These are phyloP conservation scores for Alviniconcha strummeri DNA, from an alignment of 2,888 invertebrate genomes.

Conservation along the genomic window DNA sequence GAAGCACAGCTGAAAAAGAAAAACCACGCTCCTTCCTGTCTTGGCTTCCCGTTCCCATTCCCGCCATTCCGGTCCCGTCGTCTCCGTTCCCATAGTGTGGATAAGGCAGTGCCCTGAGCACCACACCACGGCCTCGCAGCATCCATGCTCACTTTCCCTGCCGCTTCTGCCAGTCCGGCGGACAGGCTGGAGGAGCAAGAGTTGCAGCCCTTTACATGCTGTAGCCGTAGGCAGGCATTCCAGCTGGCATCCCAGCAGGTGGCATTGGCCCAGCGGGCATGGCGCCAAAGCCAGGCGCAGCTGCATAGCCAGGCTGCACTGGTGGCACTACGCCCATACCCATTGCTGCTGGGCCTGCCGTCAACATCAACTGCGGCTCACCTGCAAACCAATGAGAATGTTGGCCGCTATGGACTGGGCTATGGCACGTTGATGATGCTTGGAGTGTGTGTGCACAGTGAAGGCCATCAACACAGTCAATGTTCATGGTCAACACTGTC, in stretches of 20 bases:
- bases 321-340: slow-evolving; percentile 70
- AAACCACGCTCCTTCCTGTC: neutral
- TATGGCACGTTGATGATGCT: no score
- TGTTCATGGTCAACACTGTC: neutral
- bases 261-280: slow-evolving; percentile 42
- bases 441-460: neutral
- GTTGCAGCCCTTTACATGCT: slow-evolving; percentile 51
- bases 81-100: neutral
- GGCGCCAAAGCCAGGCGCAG: slow-evolving; percentile 30
- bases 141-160: neutral
- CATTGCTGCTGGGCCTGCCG: slow-evolving; percentile 83
- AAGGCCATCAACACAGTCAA: neutral
- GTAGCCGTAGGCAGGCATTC: slow-evolving; percentile 53
- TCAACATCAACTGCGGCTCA: slow-evolving; percentile 98
- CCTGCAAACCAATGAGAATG: slow-evolving; percentile 44
- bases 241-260: slow-evolving; percentile 35
- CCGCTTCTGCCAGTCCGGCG: neutral
- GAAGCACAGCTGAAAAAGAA: neutral
- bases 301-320: slow-evolving; percentile 43
- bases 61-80: neutral
- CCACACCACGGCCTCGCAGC: neutral
- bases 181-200: neutral
- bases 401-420: neutral
- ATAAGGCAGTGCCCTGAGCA: slow-evolving; percentile 18
- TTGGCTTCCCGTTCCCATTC: neutral